Evolutionary conservation across 2,888 invertebrate species (phyloP), one percentile per base, ranked within the genome.

Genomic region (Mellilla xanthometata): DNA sequence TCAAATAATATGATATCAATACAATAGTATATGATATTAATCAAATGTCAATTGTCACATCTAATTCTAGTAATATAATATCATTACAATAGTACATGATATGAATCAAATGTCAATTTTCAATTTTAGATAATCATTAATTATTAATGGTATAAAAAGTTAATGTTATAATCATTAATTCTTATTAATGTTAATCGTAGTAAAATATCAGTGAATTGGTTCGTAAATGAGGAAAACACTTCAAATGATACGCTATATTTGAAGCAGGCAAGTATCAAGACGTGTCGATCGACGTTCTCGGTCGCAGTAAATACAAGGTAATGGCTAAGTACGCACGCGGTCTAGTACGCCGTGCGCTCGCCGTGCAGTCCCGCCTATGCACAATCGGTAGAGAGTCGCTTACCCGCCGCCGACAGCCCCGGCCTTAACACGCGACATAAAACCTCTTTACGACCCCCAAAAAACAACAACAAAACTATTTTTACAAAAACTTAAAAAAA

Each of bases 321-420:
- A 89, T 89, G 88, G 88, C 81, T 87, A 88, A 89, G 89, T 89
- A 88, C 88, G 89, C 86, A 83, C 89, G 88, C 87, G 76, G 81
- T 76, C 82, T 86, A 89, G 89, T 90, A 88, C 84, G 83, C 84
- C 76, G 81, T 81, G 90, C 84, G 82, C 81, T 83, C 85, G 76
- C 84, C 77, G 84, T 90, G 89, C 90, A 88, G 86, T 88, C 79
- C 85, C 86, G 86, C 81, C 84, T 87, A 89, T 90, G 91, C 91
- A 90, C 90, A 86, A 81, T 69, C 81, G 76, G 73, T 72, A 80
- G 85, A 80, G 79, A 81, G 87, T 82, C 88, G 84, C 87, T 83
- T 86, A 78, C 79, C 82, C 84, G 81, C 70, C 81, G 77, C 70
- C 76, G 76, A 57, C 71, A 73, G 57, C 73, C 71, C 68, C 68